These are phyloP conservation scores for Anoplolepis gracilipes DNA, from an alignment of 1,140 invertebrate species.

Conservation along the genomic window DNA sequence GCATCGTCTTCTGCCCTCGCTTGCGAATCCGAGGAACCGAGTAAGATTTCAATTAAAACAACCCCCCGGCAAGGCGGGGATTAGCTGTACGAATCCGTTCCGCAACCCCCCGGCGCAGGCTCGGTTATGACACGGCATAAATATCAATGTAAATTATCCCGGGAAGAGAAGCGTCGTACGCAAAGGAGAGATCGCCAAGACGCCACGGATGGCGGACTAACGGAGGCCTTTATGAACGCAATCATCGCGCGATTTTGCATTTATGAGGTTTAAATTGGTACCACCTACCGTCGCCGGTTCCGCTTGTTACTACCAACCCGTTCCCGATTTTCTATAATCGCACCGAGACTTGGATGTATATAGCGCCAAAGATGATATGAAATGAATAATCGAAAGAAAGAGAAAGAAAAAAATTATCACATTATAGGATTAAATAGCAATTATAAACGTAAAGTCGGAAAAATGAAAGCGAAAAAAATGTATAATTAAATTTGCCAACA, in stretches of 20 bases:
- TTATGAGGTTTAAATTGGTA: conserved; percentile 83
- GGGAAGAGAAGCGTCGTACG: conserved; percentile 64
- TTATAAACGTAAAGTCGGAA: no score
- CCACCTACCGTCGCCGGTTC: conserved; percentile 55
- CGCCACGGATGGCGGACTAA: conserved; percentile 70
- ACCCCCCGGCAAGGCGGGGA: conserved; percentile 83
- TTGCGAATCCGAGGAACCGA: conserved; percentile 79
- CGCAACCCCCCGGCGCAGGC: conserved; percentile 65
- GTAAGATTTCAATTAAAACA: conserved; percentile 87
- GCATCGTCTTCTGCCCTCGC: conserved; percentile 67
- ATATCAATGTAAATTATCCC: conserved; percentile 86
- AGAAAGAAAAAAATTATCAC: conserved; percentile 10
- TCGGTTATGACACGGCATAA: conserved; percentile 86
- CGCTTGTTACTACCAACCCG: conserved; percentile 10
- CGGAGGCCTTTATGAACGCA: conserved; percentile 81
- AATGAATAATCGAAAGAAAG: conserved; percentile 1
- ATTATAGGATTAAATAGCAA: not conserved
- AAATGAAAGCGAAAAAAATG: no score
- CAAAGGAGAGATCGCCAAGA: conserved; percentile 74
- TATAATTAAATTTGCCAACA: not conserved
- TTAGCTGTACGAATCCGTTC: conserved; percentile 85
- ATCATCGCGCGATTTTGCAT: conserved; percentile 84
- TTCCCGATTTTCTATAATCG: conserved; percentile 34
- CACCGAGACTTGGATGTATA: not conserved
- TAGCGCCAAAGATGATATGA: not conserved